Conservation (phyloP, 1,140 invertebrate genomes). For the Colletes latitarsis region DNA sequence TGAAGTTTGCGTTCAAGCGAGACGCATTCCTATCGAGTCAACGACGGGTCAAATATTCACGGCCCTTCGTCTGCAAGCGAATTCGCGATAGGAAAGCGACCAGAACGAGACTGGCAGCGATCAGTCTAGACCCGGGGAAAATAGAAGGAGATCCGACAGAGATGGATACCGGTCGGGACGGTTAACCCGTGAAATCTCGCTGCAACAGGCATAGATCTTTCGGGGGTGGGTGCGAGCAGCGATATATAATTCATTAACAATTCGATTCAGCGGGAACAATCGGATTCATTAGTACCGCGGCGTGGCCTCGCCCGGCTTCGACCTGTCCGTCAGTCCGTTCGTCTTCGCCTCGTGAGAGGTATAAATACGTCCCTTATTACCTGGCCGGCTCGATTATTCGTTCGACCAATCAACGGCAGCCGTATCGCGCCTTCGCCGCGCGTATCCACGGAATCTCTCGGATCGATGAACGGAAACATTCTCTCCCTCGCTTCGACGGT, state of each 20-base stretch:
- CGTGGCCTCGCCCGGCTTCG: conserved; percentile 44
- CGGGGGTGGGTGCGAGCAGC: conserved; percentile 47
- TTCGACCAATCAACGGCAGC: conserved; percentile 65
- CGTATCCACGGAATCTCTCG: conserved; percentile 55
- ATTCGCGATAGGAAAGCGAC: conserved; percentile 43
- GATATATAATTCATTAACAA: conserved; percentile 77
- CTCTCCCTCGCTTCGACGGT: conserved; percentile 15
- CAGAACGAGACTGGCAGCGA: not conserved
- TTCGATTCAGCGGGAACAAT: conserved; percentile 78
- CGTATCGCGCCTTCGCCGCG: conserved; percentile 35
- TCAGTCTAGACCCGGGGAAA: conserved; percentile 32
- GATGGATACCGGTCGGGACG: conserved; percentile 59
- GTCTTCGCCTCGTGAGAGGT: conserved; percentile 57
- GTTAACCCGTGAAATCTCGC: conserved; percentile 41
- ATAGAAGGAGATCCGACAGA: conserved; percentile 57
- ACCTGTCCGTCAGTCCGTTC: conserved; percentile 51
- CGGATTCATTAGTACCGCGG: conserved; percentile 72
- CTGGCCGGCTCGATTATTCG: conserved; percentile 62
- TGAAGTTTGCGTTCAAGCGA: too few species aligned
- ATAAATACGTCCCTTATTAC: conserved; percentile 70
- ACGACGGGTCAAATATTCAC: conserved; percentile 8
- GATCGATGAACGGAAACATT: conserved; percentile 51
- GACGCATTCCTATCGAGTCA: not conserved
- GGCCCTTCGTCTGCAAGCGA: conserved; percentile 54
- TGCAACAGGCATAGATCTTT: conserved; percentile 17